A percentile compares a stretch with the other conserved stretches of the same genome.
Conservation (phyloP, 1,140 invertebrate genomes). For the Bombyx mori region ASM3026992v2 NC_085119.1:11308501-11309000, state of each 20-base stretch:
- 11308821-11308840: slow-evolving; percentile 57
- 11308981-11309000: too few species aligned
- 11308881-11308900: too few species aligned
- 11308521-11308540: too few species aligned
- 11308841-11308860: slow-evolving; percentile 51
- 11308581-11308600: slow-evolving; percentile 6
- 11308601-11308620: slow-evolving; percentile 37
- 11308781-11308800: slow-evolving; percentile 60
- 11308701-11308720: slow-evolving; percentile 51
- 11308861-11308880: slow-evolving; percentile 36
- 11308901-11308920: too few species aligned
- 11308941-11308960: too few species aligned
- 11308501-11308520: too few species aligned
- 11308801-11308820: slow-evolving; percentile 65
- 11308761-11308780: slow-evolving; percentile 48
- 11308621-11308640: slow-evolving; percentile 33
- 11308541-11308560: too few species aligned
- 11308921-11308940: too few species aligned
- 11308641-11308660: slow-evolving; percentile 24
- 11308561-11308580: too few species aligned
- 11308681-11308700: slow-evolving; percentile 62
- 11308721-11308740: slow-evolving; percentile 57
- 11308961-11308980: too few species aligned
- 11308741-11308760: slow-evolving; percentile 53
- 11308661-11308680: slow-evolving; percentile 68